phyloP scores from a whole-genome alignment of 2,797 vertebrate genomes.

The Falco concolor region DNA sequence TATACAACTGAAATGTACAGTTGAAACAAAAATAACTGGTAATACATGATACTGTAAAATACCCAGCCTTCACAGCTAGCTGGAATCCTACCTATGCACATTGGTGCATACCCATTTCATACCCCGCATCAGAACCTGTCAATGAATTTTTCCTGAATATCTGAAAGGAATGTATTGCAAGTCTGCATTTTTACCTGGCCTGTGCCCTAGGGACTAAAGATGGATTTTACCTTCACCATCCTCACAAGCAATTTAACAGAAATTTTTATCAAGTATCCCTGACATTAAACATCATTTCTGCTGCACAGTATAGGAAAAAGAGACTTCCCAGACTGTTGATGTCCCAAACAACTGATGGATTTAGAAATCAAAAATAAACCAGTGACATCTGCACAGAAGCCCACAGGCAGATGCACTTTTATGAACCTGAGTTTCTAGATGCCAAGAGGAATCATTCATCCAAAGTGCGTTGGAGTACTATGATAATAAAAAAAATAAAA shows the following conservation, averaged over 20 bases:
- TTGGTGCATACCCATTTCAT: not conserved
- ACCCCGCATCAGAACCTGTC: not conserved
- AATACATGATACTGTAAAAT: not conserved
- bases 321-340: not conserved
- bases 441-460: slow-evolving; percentile 3
- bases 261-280: not conserved
- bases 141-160: not conserved
- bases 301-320: not conserved
- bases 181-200: not conserved
- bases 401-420: slow-evolving; percentile 12
- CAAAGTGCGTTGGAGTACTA: not conserved
- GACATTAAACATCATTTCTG: not conserved
- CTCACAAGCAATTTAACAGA: not conserved
- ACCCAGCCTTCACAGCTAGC: not conserved
- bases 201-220: not conserved
- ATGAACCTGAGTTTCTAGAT: not conserved
- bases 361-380: slow-evolving; percentile 4
- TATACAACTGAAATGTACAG: not conserved
- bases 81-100: not conserved
- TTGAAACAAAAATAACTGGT: not conserved
- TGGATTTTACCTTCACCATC: not conserved
- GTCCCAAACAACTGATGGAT: not conserved
- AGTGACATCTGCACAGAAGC: not conserved
- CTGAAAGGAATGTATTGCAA: not conserved
- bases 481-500: not conserved